Conservation (phyloP, 30 jellyfish, hydroid and myxozoan genomes). For the Mastigias papua region DNA sequence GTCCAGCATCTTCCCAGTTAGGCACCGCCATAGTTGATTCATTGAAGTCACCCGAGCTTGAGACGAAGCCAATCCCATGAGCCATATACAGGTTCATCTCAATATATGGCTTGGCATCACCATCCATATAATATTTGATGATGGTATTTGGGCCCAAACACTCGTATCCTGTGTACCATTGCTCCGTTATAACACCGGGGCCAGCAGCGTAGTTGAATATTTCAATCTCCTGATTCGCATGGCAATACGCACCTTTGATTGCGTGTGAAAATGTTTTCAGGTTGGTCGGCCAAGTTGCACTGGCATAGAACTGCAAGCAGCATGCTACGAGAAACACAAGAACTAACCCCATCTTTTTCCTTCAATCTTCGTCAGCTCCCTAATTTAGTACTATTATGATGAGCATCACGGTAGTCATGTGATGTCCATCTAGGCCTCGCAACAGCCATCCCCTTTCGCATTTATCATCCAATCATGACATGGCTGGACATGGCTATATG, state of each 20-base stretch:
- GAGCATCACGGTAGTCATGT: not conserved
- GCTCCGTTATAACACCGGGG: conserved; percentile 92
- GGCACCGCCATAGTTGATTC: conserved; percentile 28
- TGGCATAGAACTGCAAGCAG: not conserved
- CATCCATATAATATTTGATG: conserved; percentile 81
- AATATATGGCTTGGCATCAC: conserved; percentile 56
- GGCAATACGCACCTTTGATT: conserved; percentile 77
- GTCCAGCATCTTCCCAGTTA: conserved; percentile 6
- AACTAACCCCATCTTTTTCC: not conserved
- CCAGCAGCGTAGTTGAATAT: conserved; percentile 52
- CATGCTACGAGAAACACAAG: not conserved
- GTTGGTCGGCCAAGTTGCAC: conserved; percentile 58
- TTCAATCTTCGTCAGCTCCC: not conserved
- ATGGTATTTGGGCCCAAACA: conserved; percentile 80
- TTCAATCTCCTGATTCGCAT: conserved; percentile 55
- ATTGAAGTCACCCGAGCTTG: conserved; percentile 10
- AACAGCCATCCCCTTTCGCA: too few relatives aligned
- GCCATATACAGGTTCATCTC: conserved; percentile 75
- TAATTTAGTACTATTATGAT: not conserved
- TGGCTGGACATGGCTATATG: too few relatives aligned
- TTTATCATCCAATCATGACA: too few relatives aligned
- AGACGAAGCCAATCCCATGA: conserved; percentile 87
- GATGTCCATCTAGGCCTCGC: too few relatives aligned
- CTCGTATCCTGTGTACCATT: conserved; percentile 82
- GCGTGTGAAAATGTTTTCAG: conserved; percentile 87